Conservation (phyloP, 1,140 invertebrate species). For the Euwallacea similis region DNA sequence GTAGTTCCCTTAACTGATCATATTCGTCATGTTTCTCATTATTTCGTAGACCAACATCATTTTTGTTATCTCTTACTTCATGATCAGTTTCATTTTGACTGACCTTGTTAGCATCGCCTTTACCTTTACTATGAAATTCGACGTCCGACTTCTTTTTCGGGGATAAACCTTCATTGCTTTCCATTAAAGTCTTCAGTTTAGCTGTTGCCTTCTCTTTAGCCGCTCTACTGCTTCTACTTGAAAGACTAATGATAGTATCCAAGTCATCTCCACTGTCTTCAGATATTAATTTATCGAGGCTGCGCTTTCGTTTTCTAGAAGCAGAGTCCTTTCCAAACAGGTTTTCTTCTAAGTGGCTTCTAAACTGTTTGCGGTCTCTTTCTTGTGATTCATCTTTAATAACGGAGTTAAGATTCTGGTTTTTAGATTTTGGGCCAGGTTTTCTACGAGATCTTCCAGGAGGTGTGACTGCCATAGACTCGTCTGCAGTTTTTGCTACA, state of each 20-base stretch:
- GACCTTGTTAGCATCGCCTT: neutral
- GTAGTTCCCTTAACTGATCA: constrained; percentile 4
- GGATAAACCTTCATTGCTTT: constrained; percentile 16
- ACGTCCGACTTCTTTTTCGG: neutral
- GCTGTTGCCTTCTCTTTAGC: constrained; percentile 40
- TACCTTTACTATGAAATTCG: too few species aligned
- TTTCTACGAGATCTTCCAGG: neutral
- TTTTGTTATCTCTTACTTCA: neutral
- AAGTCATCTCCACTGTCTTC: constrained; percentile 34
- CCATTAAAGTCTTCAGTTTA: constrained; percentile 37
- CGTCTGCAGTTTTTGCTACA: neutral
- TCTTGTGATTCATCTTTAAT: neutral
- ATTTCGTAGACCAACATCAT: neutral
- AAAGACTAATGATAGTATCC: constrained; percentile 34
- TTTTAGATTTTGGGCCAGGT: constrained; percentile 27
- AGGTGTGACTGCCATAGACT: neutral
- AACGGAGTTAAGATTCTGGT: neutral
- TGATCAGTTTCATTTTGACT: neutral
- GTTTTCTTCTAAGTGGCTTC: neutral
- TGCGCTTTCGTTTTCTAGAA: constrained; percentile 25
- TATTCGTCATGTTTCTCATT: constrained; percentile 19
- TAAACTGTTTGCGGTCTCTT: neutral
- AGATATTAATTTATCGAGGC: constrained; percentile 26
- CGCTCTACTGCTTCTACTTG: constrained; percentile 33
- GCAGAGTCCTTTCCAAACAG: neutral